Evolutionary conservation across 2,797 vertebrate genomes (phyloP).

Genomic region (Jordanella pulchra): DNA sequence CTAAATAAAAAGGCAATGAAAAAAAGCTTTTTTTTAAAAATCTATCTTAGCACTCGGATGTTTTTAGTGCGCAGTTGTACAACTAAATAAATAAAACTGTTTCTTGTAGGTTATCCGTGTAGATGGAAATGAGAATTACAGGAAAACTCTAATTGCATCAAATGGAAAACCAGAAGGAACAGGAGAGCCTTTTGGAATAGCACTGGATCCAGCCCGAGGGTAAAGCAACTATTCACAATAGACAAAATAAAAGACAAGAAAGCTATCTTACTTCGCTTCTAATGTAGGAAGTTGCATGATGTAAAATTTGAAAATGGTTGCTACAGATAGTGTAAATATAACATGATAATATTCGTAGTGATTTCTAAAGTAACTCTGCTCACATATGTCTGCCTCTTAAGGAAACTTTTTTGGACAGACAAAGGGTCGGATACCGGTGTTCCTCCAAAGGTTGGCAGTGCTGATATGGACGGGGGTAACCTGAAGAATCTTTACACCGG

Average conservation of each 20-base stretch:
- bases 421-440: constrained; percentile 71
- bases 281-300: background rate
- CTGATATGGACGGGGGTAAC: constrained; percentile 80
- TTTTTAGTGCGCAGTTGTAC: background rate
- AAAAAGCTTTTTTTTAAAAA: background rate
- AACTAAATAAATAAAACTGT: background rate
- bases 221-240: constrained; percentile 42
- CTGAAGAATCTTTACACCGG: constrained; percentile 68
- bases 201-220: constrained; percentile 78
- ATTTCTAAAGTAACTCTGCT: background rate
- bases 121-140: constrained; percentile 75
- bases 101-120: constrained; percentile 75
- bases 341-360: background rate
- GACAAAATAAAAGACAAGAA: background rate
- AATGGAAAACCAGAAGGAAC: constrained; percentile 75
- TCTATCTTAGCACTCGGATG: background rate
- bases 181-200: constrained; percentile 75
- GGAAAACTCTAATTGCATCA: constrained; percentile 74
- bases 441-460: constrained; percentile 76
- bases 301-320: background rate
- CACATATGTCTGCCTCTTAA: constrained; percentile 30
- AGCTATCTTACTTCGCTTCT: background rate
- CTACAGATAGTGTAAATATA: background rate
- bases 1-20: background rate
- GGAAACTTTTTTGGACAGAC: constrained; percentile 81